phyloP scores from a whole-genome alignment of 64 coral and sea anemone species.

The Cladopsammia gracilis region DNA sequence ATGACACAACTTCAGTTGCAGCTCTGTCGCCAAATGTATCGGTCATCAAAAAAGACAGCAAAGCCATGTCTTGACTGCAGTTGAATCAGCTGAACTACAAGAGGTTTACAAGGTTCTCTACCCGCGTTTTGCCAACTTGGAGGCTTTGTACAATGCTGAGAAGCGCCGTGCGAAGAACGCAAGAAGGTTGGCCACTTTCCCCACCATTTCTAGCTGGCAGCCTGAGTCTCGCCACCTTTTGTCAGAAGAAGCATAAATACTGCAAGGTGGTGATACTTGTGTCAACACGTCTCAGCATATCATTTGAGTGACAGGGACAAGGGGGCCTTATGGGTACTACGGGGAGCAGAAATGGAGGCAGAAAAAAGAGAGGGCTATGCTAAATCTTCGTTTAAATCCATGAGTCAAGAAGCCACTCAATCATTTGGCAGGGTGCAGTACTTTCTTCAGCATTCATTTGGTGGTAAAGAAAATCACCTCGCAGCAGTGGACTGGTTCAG shows the following conservation, averaged over 20 bases:
- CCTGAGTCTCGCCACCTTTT: constrained; percentile 16
- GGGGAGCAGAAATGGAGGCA: constrained; percentile 25
- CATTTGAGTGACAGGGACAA: constrained; percentile 13
- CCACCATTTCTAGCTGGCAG: constrained; percentile 34
- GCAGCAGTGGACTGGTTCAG: constrained; percentile 12
- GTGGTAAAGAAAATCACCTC: neutral
- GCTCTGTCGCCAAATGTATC: neutral
- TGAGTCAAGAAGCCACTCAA: neutral
- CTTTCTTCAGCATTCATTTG: constrained; percentile 27
- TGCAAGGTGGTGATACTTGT: constrained; percentile 30
- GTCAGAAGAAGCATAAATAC: neutral
- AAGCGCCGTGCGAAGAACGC: neutral
- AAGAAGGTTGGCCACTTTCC: constrained; percentile 28
- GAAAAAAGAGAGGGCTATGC: constrained; percentile 16
- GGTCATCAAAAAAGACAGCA: constrained; percentile 16
- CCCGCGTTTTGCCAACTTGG: neutral
- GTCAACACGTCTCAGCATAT: constrained; percentile 15
- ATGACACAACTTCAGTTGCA: too few relatives aligned
- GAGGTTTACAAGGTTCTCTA: neutral
- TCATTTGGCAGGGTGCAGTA: constrained; percentile 24
- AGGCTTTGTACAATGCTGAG: constrained; percentile 9
- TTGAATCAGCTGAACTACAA: neutral
- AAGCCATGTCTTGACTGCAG: neutral
- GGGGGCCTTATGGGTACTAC: constrained; percentile 8
- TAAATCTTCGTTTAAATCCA: constrained; percentile 9